phyloP scores from a whole-genome alignment of 2,797 vertebrate species.

The Chelmon rostratus region DNA sequence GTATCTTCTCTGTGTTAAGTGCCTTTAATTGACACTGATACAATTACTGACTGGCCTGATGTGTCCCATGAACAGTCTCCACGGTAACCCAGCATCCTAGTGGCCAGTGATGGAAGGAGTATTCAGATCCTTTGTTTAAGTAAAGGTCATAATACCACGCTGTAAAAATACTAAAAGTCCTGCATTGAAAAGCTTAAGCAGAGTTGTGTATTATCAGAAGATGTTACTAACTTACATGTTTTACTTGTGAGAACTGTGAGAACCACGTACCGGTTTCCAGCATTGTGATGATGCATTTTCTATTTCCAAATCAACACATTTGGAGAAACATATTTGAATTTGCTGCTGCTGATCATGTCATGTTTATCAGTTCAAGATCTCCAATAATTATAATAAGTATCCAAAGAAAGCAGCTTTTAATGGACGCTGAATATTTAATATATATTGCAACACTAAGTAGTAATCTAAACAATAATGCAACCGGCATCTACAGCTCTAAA shows the following conservation, averaged over 20 bases:
- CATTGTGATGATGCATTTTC: too few species aligned
- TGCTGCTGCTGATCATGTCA: neutral
- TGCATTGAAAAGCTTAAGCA: too few species aligned
- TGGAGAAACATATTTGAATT: too few species aligned
- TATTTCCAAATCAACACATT: too few species aligned
- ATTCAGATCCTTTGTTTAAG: neutral
- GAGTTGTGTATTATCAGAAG: too few species aligned
- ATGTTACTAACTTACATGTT: too few species aligned
- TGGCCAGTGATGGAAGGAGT: neutral
- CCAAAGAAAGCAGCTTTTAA: neutral
- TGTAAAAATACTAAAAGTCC: neutral
- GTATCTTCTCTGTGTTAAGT: slow-evolving; percentile 6
- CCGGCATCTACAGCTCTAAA: neutral
- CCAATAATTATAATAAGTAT: neutral
- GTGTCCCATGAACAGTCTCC: slow-evolving; percentile 17
- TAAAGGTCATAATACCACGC: neutral
- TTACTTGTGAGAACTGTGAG: too few species aligned
- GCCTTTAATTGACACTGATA: slow-evolving; percentile 48
- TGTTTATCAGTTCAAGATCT: neutral
- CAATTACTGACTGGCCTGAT: slow-evolving; percentile 33
- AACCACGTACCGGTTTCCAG: too few species aligned
- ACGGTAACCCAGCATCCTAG: slow-evolving; percentile 33
- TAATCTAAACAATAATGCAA: neutral
- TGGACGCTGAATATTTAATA: neutral
- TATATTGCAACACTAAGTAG: neutral